Evolutionary conservation across 1,140 invertebrate genomes (phyloP), one percentile per base, ranked within the genome.

Genomic region (Coelopa frigida): DNA sequence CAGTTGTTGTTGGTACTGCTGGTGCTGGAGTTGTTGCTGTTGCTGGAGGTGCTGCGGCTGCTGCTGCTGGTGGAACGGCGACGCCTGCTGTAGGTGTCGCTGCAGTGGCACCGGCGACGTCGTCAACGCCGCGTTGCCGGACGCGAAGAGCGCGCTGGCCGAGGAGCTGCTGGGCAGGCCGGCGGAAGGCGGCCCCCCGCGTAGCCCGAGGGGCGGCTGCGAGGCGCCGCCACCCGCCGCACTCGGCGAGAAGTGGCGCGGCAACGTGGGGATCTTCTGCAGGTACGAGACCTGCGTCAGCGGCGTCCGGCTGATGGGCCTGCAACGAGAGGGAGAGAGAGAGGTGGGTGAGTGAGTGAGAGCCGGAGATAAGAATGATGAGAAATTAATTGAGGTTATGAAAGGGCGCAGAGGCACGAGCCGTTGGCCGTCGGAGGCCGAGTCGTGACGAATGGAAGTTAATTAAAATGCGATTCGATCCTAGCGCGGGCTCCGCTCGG

Each of bases 271-370:
- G 39, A 67, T 67, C 56, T 67, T 67, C 48, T 67, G 63, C 48
- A 67, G 56, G 54, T 67, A 67, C 5, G 63, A 67, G 41, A 67
- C 62, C 53, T 67, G 63, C 49, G 62, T 67, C 24, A 66, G 52
- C 29, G 63, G 63, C 15, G 63, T 67, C 21, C 63, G 58, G 38
- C 63, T 77, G 48, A 81, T 77, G 32, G 78, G 75, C 60, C 79
- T 81, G 74, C 42, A 78, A 76, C 49, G 48, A 47, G 49, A 54
- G 54, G 61, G 62, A 43, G 40, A 47, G 20, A n/a, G 23, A 33
- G 42, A 44, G 12, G 38, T 5, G 17, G 3, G n/a, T 36, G 35
- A 36, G 18, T n/a, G 7, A n/a, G 8, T 36, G 15, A 48, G 11
- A 26, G 6, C 20, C 5, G 21, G 36, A 36, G 32, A 8, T 44